phyloP scores from a whole-genome alignment of 2,888 invertebrate species.

The Tipula lateralis region DNA sequence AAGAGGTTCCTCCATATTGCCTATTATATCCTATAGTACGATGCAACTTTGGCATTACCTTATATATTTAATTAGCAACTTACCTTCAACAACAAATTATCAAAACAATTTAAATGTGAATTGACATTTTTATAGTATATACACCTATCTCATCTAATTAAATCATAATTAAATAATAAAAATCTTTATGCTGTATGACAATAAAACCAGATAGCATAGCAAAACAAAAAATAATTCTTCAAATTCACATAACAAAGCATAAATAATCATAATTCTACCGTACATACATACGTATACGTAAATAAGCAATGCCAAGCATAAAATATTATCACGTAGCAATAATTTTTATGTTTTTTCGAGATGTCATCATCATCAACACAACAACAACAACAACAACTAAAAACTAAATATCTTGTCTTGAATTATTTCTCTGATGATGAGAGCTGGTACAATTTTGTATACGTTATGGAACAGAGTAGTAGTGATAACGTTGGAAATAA shows the following conservation, averaged over 20 bases:
- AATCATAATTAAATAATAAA: background rate
- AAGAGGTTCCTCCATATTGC: no score
- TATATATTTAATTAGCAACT: no score
- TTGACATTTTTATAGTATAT: background rate
- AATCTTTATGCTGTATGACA: background rate
- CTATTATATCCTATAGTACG: no score
- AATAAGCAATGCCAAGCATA: background rate
- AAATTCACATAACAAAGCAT: background rate
- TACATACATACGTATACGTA: background rate
- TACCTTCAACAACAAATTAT: background rate
- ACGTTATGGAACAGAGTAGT: background rate
- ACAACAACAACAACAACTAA: background rate
- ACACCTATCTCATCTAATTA: background rate
- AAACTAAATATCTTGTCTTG: background rate
- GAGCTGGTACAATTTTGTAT: background rate
- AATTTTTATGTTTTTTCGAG: background rate
- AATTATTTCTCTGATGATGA: background rate
- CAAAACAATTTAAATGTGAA: background rate
- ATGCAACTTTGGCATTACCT: no score
- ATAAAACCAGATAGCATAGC: background rate
- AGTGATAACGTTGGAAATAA: background rate
- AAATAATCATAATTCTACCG: background rate
- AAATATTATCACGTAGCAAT: slow-evolving; percentile 19
- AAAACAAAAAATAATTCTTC: background rate
- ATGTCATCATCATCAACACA: background rate